These are phyloP conservation scores for Gila robusta DNA, from an alignment of 2,797 vertebrate genomes.

Conservation along the genomic window DNA sequence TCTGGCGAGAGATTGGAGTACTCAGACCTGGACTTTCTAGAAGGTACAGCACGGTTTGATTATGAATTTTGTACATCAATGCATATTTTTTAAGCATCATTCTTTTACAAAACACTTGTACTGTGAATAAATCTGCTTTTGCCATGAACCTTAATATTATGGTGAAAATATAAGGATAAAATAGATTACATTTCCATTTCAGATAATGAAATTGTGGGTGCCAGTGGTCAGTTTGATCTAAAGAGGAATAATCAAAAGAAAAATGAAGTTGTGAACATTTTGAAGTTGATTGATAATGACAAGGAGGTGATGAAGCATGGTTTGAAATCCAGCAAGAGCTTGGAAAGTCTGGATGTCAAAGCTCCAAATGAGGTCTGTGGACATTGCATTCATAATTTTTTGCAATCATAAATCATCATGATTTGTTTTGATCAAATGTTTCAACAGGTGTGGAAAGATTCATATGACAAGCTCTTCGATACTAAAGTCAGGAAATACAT, in stretches of 20 bases:
- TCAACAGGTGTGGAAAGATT: slow-evolving; percentile 78
- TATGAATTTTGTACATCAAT: background rate
- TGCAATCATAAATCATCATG: background rate
- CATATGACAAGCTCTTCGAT: slow-evolving; percentile 80
- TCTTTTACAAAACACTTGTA: background rate
- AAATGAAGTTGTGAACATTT: slow-evolving; percentile 74
- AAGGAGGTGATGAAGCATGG: slow-evolving; percentile 72
- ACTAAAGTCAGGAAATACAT: slow-evolving; percentile 80
- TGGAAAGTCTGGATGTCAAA: slow-evolving; percentile 71
- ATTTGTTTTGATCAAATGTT: slow-evolving; percentile 46
- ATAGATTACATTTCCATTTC: slow-evolving; percentile 51
- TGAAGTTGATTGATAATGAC: slow-evolving; percentile 78
- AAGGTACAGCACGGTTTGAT: slow-evolving; percentile 69
- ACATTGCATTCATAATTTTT: background rate
- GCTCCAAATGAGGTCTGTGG: slow-evolving; percentile 73
- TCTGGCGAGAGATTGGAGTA: slow-evolving; percentile 63
- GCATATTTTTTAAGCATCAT: slow-evolving; percentile 1
- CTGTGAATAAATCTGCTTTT: background rate
- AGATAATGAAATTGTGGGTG: slow-evolving; percentile 81
- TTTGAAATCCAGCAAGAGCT: slow-evolving; percentile 68
- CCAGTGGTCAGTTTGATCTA: slow-evolving; percentile 76
- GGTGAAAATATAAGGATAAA: background rate
- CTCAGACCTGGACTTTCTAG: slow-evolving; percentile 63
- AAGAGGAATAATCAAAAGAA: slow-evolving; percentile 70
- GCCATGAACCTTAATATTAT: background rate